These are phyloP conservation scores for Mactra quadrangularis DNA, from an alignment of 1,140 invertebrate species.

Conservation along the genomic window DNA sequence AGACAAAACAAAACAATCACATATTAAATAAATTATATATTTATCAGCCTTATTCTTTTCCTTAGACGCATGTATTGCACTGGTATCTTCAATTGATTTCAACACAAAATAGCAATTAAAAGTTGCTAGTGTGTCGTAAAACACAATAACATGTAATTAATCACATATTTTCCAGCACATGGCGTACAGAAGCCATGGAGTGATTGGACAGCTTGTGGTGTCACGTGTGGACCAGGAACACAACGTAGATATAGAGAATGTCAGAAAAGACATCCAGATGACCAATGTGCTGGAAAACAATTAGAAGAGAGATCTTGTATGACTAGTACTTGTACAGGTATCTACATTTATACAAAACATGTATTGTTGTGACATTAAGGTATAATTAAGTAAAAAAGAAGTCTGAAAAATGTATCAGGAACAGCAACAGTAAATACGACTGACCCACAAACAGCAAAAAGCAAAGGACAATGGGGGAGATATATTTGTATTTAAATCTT, in stretches of 20 bases:
- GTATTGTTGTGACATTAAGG: neutral
- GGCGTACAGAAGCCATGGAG: neutral
- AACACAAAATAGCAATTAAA: neutral
- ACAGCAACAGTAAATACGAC: neutral
- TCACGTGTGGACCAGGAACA: neutral
- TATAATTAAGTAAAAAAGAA: neutral
- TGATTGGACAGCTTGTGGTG: neutral
- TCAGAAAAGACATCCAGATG: neutral
- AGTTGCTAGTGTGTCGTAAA: neutral
- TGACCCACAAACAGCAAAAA: no score
- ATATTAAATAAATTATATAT: neutral
- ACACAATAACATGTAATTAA: neutral
- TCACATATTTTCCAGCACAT: neutral
- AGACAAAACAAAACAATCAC: no score
- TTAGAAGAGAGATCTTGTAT: neutral
- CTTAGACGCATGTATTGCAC: neutral
- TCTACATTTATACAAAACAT: no score
- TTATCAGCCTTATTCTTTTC: neutral
- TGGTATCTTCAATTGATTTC: neutral
- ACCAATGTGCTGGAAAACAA: neutral
- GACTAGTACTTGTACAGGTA: neutral
- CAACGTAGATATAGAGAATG: neutral
- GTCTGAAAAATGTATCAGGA: neutral
- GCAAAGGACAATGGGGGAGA: no score
- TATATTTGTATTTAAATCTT: no score